Conservation (phyloP, 2,113 vertebrate genomes). For the Zosterops hypoxanthus region DNA sequence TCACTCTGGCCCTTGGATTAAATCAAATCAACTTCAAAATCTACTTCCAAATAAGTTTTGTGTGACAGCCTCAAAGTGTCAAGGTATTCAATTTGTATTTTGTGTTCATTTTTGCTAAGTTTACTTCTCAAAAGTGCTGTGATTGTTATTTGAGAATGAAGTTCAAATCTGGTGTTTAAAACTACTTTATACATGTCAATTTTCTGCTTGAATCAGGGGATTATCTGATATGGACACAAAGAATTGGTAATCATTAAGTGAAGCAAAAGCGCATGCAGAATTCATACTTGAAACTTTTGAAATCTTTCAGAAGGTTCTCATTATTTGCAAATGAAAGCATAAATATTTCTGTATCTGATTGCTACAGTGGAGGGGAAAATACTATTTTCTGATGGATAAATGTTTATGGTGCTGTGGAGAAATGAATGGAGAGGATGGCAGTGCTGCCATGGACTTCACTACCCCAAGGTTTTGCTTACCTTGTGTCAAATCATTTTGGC, state of each 20-base stretch:
- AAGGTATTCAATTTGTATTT: neutral
- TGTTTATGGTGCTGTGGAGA: neutral
- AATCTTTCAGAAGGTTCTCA: neutral
- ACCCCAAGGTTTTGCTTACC: neutral
- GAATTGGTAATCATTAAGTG: neutral
- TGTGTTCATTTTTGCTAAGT: neutral
- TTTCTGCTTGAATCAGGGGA: neutral
- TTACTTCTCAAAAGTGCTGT: neutral
- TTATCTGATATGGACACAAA: neutral
- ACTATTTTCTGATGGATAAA: neutral
- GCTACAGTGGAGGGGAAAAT: neutral
- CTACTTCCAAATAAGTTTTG: neutral
- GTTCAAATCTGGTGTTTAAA: neutral
- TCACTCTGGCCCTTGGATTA: neutral
- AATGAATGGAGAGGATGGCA: neutral
- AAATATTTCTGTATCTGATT: neutral
- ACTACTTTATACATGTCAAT: neutral
- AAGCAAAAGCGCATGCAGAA: neutral
- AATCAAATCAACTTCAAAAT: neutral
- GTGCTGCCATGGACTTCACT: neutral
- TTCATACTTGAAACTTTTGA: neutral
- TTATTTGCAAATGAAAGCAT: neutral
- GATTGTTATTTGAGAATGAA: neutral
- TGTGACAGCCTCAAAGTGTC: neutral
- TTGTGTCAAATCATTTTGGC: neutral